Evolutionary conservation across 2,113 vertebrate species (phyloP).

Genomic region (Misgurnus anguillicaudatus): DNA sequence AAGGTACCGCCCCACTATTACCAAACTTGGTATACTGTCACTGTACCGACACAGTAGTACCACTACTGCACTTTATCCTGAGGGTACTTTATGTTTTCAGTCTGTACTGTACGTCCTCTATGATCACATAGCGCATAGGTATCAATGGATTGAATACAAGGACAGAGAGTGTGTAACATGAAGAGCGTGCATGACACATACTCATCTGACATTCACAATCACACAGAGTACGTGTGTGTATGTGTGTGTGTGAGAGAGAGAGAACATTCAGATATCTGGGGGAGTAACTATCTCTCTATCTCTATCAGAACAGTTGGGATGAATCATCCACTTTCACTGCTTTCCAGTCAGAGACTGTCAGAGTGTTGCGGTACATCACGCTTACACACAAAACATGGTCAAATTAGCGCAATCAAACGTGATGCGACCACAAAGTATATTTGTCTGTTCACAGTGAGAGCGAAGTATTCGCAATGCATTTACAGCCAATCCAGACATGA

Average conservation of each 20-base stretch:
- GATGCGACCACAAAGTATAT: not conserved
- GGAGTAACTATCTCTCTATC: conserved; percentile 29
- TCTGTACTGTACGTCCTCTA: not conserved
- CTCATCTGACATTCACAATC: conserved; percentile 36
- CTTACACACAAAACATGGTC: not conserved
- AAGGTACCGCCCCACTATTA: no score
- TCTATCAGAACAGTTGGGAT: conserved; percentile 34
- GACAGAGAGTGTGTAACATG: not conserved
- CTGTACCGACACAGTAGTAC: no score
- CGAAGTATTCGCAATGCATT: no score
- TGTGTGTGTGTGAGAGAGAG: conserved; percentile 10
- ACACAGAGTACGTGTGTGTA: conserved; percentile 27
- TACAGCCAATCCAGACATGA: no score
- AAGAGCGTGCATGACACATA: conserved; percentile 29
- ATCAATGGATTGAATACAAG: not conserved
- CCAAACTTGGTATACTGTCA: no score
- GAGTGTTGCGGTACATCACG: conserved; percentile 13
- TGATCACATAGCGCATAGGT: not conserved
- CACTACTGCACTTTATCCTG: no score
- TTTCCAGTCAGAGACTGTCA: not conserved
- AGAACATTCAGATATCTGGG: conserved; percentile 28
- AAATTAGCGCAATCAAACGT: not conserved
- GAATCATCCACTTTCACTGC: conserved; percentile 42
- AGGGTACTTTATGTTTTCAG: no score
- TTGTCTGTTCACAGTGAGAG: not conserved